Evolutionary conservation across 2,888 invertebrate genomes (phyloP), one percentile per base, ranked within the genome.

Genomic region (Mythimna lalbum): DNA sequence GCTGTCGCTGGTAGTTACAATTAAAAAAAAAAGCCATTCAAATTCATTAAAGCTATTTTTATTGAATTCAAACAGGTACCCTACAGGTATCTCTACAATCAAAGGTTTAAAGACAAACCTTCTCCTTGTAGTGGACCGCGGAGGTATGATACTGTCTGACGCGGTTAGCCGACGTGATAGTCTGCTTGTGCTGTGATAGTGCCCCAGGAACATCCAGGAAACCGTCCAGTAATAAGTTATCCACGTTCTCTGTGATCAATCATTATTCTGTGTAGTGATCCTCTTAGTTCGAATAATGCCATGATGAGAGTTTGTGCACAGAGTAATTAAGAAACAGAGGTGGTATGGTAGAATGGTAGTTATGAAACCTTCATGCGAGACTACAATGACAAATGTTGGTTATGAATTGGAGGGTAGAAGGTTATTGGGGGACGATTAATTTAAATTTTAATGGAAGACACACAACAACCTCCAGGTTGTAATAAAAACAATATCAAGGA

Each of bases 191-290:
- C 75, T 90, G 91, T 1, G 72, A 63, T 36, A 89, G 31, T 19
- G 91, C 74, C 43, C 78, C 87, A 36, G 92, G 90, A 72, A 92
- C 93, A 83, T 96, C 96, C 84, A 96, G 90, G 91, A 96, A 96
- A 72, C 96, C 96, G 81, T 96, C 96, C 91, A 95, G 81, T 77
- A 96, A 90, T 73, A 96, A 92, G 52, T 94, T 94, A 89, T 96
- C 87, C 63, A 88, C 93, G 80, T 96, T 96, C 89, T 95, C 96
- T 96, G 93, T 71, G 88, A 78, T 73, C 80, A 87, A 82, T 84
- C 69, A 61, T 63, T 61, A 76, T 64, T 63, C 60, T 69, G 56
- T 65, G 43, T 73, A 72, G 52, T 76, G n/a, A 33, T 63, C 21
- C 39, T 52, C n/a, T 67, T 43, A 17, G 43, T 39, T 39, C 33